Base-by-base conservation (phyloP, 2,113 vertebrate species). In the Platysteira castanea region DNA sequence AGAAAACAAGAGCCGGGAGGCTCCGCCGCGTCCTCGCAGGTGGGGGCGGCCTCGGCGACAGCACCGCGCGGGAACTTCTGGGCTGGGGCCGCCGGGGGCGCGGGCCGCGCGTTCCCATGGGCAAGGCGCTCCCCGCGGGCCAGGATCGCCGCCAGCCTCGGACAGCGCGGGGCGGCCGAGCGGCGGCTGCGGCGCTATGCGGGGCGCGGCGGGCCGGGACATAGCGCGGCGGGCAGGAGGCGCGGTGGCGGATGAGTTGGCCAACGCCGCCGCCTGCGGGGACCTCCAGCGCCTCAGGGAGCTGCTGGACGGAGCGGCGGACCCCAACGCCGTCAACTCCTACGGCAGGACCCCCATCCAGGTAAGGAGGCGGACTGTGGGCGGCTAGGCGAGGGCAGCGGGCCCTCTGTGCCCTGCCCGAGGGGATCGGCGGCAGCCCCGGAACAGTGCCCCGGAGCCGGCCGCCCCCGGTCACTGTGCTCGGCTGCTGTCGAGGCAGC, bases 321-420 rank as follows among this genome's bases (percentile, higher is more conserved):
- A 98, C 82, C 97, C 98, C 79, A 99, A 99, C 92, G 95, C 95
- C 3, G 21, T 86, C 31, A 99, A 98, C 77, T 18, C 93, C 33
- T 98, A 97, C 65, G 98, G 98, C 67, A 96, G 98, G 47, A 98
- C 97, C 24, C 97, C 99, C 30, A 95, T 99, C 15, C 99, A 99
- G 99, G 99, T 99, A 98, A 37, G 63, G 49, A 88, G 75, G 35
- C 7, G 15, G 7, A 5, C 11, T 39, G 60, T 3, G 18, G 31
- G 35, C 18, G 15, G 14, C 11, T 8, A 35, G 39, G 6, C 4
- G 8, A 15, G 21, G 31, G 6, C 20, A 23, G 46, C 7, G 10
- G 52, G 7, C 24, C 9, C 28, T 65, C 22, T 7, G 10, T 6
- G 49, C 5, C 31, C n/a, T 18, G 35, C 16, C 35, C 9, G 9